Percentiles rank a stretch among this genome's conserved stretches.
These are phyloP conservation scores for Orestias chungarensis DNA, from an alignment of 2,797 vertebrate species.

Conservation along the genomic window DNA sequence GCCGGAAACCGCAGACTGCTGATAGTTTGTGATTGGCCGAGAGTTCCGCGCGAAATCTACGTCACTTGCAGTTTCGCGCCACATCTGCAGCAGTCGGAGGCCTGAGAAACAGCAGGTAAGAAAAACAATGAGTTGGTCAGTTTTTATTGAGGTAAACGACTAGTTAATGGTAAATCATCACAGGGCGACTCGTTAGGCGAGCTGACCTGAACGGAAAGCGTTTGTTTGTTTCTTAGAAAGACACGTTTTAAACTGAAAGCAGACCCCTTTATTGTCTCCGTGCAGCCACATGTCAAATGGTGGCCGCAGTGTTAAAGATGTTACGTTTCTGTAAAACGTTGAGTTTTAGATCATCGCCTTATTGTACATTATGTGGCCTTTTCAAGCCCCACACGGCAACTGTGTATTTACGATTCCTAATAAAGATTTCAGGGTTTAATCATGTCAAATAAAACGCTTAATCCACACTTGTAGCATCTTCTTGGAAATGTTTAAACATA, in stretches of 20 bases:
- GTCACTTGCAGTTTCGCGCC: conserved; percentile 80
- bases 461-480: background rate
- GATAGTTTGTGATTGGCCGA: conserved; percentile 69
- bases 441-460: background rate
- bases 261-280: conserved; percentile 53
- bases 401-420: background rate
- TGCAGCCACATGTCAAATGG: conserved; percentile 63
- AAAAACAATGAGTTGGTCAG: rapidly evolving
- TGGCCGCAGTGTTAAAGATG: conserved; percentile 13
- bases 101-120: conserved; percentile 61
- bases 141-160: rapidly evolving
- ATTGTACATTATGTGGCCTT: too few relatives aligned
- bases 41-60: conserved; percentile 84
- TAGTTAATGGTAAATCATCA: rapidly evolving
- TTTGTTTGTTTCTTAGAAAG: rapidly evolving
- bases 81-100: conserved; percentile 37
- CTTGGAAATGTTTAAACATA: background rate
- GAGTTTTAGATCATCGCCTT: background rate
- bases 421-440: background rate
- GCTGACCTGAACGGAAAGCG: rapidly evolving
- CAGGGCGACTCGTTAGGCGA: rapidly evolving
- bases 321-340: background rate
- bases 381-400: too few relatives aligned
- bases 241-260: background rate
- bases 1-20: conserved; percentile 9